These are phyloP conservation scores for Rhagium mordax DNA, from an alignment of 2,888 invertebrate species.

Conservation along the genomic window DNA sequence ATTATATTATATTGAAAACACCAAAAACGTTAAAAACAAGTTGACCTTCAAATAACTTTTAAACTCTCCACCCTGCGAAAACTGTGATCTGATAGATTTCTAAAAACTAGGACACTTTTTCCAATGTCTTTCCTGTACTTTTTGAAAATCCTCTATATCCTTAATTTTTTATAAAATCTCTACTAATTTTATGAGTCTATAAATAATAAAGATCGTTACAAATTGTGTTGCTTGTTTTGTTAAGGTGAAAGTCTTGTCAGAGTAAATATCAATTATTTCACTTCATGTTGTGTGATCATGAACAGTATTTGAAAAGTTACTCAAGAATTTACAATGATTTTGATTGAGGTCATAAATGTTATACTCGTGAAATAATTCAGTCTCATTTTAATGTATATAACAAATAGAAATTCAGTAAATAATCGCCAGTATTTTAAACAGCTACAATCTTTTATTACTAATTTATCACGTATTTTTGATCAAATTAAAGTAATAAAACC, in stretches of 20 bases:
- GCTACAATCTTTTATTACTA: too few species aligned
- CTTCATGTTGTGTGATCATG: conserved; percentile 9
- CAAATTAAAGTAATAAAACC: conserved; percentile 56
- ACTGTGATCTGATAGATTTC: too few species aligned
- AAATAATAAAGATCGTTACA: background rate
- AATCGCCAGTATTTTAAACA: background rate
- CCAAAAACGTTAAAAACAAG: too few species aligned
- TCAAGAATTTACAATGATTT: conserved; percentile 24
- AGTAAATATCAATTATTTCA: conserved; percentile 26
- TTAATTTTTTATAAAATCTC: too few species aligned
- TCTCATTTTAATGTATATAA: background rate
- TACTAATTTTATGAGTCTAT: background rate
- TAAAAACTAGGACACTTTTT: too few species aligned
- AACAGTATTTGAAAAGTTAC: conserved; percentile 11
- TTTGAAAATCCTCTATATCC: too few species aligned
- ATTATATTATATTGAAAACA: too few species aligned
- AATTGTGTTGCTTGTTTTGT: background rate
- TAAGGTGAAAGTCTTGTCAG: conserved; percentile 22
- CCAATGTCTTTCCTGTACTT: too few species aligned
- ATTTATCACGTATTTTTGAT: too few species aligned
- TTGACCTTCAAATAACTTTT: too few species aligned
- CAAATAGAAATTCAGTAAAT: conserved; percentile 12
- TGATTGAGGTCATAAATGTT: conserved; percentile 29
- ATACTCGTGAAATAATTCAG: conserved; percentile 12
- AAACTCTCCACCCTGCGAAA: too few species aligned